These are phyloP conservation scores for Zaprionus davidi DNA, from an alignment of 1,140 invertebrate genomes.

Conservation along the genomic window DNA sequence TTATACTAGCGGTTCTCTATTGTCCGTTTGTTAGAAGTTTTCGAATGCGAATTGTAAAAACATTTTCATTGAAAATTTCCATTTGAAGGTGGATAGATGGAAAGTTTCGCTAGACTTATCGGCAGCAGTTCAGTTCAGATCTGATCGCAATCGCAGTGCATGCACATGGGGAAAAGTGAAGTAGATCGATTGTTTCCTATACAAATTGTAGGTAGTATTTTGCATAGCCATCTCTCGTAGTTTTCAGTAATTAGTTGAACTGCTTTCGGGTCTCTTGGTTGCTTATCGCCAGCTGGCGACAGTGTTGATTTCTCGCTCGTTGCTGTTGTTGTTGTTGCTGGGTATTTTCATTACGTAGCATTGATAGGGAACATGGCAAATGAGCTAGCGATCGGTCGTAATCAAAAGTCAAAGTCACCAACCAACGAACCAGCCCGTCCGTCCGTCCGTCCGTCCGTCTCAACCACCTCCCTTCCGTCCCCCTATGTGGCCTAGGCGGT, in stretches of 20 bases:
- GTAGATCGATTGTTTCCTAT: background rate
- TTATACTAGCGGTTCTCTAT: no score
- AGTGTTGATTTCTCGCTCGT: constrained; percentile 19
- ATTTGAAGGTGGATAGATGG: background rate
- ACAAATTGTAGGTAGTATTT: background rate
- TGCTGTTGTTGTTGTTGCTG: constrained; percentile 11
- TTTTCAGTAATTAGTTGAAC: constrained; percentile 25
- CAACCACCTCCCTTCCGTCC: background rate
- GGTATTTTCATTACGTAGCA: constrained; percentile 46
- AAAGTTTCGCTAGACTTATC: background rate
- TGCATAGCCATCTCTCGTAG: constrained; percentile 24
- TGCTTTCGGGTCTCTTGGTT: constrained; percentile 11
- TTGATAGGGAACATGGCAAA: constrained; percentile 48
- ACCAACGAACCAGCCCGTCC: background rate
- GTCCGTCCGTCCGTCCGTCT: no score
- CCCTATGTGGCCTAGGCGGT: background rate
- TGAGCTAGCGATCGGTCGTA: constrained; percentile 34
- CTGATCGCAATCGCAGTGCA: background rate
- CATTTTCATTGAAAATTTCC: background rate
- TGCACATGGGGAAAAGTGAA: background rate
- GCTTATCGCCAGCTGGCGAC: constrained; percentile 51
- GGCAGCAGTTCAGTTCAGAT: background rate
- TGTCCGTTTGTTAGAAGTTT: background rate
- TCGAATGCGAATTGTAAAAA: background rate
- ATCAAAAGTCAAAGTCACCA: constrained; percentile 53